Evolutionary conservation across 1,140 invertebrate genomes (phyloP).

Genomic region (Physella acuta): DNA sequence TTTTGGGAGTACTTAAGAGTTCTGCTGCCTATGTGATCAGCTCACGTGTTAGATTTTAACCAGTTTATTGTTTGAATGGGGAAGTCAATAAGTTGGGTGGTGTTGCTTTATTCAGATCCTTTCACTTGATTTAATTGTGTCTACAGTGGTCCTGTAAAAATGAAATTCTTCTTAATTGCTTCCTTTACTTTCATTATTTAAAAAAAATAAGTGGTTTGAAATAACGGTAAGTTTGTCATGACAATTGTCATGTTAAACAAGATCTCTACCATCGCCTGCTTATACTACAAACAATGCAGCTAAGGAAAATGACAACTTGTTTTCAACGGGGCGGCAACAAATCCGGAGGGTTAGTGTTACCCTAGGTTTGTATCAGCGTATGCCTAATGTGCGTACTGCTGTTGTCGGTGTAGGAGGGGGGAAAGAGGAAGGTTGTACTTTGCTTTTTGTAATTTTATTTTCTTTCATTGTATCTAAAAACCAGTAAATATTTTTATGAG

Average conservation of each 20-base stretch:
- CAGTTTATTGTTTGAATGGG: not conserved
- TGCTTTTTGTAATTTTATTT: not conserved
- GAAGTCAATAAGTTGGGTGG: not conserved
- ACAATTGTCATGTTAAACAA: not conserved
- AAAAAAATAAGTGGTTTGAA: not conserved
- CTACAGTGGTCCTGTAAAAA: not conserved
- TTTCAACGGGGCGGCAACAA: not conserved
- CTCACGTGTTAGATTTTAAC: no score
- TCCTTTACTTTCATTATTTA: not conserved
- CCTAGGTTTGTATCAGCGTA: conserved; percentile 15
- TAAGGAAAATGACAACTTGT: not conserved
- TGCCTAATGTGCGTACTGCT: conserved; percentile 17
- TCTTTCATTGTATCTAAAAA: not conserved
- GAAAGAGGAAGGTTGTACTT: no score
- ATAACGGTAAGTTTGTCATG: not conserved
- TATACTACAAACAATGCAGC: no score
- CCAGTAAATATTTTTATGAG: not conserved
- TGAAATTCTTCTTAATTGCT: not conserved
- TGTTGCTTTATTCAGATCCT: not conserved
- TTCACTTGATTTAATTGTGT: not conserved
- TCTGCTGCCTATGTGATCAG: no score
- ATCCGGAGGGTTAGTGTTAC: not conserved
- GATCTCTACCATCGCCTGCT: not conserved
- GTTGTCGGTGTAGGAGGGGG: no score
- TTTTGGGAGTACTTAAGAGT: no score